A percentile compares a stretch with the other conserved stretches of the same genome.
These are phyloP conservation scores for Rhabdomys dilectus DNA, from an alignment of 2,113 vertebrate genomes.

Conservation along the genomic window DNA sequence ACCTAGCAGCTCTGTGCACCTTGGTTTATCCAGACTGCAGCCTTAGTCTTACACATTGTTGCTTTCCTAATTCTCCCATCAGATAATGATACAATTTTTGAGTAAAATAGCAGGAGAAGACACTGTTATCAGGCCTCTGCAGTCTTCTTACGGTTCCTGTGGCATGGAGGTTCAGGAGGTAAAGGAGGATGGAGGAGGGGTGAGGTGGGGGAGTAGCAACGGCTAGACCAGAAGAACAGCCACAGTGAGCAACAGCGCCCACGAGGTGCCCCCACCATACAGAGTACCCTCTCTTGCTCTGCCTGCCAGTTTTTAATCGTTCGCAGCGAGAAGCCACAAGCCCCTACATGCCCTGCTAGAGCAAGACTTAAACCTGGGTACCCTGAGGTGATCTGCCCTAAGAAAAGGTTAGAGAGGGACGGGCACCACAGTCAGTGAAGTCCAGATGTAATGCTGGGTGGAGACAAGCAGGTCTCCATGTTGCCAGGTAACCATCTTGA, in stretches of 20 bases:
- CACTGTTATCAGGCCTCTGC: not conserved
- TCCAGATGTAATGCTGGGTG: not conserved
- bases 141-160: not conserved
- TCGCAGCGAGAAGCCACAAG: not conserved
- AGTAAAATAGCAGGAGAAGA: not conserved
- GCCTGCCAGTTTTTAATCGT: slow-evolving; percentile 38
- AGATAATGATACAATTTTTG: not conserved
- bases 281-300: not conserved
- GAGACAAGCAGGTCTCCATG: not conserved
- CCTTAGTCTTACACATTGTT: not conserved
- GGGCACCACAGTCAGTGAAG: not conserved
- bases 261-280: not conserved
- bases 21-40: not conserved
- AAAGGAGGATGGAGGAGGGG: not conserved
- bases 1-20: not conserved
- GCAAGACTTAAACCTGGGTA: slow-evolving; percentile 5
- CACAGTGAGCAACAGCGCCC: not conserved
- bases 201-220: not conserved
- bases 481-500: not conserved
- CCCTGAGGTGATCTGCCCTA: not conserved
- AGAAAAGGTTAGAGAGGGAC: slow-evolving; percentile 24
- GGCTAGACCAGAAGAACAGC: not conserved
- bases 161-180: not conserved
- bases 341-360: not conserved
- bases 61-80: not conserved